A percentile compares a stretch with the other conserved stretches of the same genome.
These are phyloP conservation scores for Campoletis raptor DNA, from an alignment of 2,888 invertebrate genomes.

Conservation along the genomic window DNA sequence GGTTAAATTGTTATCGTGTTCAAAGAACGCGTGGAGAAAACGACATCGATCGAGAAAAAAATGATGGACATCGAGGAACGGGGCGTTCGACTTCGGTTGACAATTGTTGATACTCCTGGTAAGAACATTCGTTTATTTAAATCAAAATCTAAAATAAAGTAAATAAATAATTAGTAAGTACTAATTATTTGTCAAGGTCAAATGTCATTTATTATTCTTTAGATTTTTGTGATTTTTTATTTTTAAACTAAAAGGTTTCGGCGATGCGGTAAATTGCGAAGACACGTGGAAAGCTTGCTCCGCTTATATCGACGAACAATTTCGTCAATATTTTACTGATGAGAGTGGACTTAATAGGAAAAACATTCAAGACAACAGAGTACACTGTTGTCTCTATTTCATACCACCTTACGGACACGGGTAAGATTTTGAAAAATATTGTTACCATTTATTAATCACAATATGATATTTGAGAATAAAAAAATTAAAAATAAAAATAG, in stretches of 20 bases:
- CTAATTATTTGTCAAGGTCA: background rate
- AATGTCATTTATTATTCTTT: background rate
- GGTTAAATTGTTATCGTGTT: constrained; percentile 22
- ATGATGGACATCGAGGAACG: constrained; percentile 98
- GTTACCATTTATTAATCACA: background rate
- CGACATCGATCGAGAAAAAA: constrained; percentile 88
- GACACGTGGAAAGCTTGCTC: constrained; percentile 97
- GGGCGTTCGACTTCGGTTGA: constrained; percentile 95
- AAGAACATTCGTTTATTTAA: constrained; percentile 51
- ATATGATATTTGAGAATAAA: constrained; percentile 10
- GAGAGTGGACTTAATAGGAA: constrained; percentile 98
- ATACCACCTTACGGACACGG: constrained; percentile 98
- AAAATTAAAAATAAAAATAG: background rate
- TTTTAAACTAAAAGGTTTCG: constrained; percentile 88
- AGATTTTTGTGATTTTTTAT: background rate
- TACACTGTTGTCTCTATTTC: constrained; percentile 98
- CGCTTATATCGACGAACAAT: constrained; percentile 96
- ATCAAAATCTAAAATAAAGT: too few relatives aligned
- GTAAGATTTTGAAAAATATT: constrained; percentile 85
- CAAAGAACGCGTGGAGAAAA: constrained; percentile 87
- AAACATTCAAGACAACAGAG: constrained; percentile 97
- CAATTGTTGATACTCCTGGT: constrained; percentile 97
- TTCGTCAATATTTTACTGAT: constrained; percentile 91
- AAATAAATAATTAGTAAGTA: too few relatives aligned
- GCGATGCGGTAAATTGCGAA: constrained; percentile 96